Base-by-base conservation (phyloP, 2,797 vertebrate genomes). In the Picus viridis region DNA sequence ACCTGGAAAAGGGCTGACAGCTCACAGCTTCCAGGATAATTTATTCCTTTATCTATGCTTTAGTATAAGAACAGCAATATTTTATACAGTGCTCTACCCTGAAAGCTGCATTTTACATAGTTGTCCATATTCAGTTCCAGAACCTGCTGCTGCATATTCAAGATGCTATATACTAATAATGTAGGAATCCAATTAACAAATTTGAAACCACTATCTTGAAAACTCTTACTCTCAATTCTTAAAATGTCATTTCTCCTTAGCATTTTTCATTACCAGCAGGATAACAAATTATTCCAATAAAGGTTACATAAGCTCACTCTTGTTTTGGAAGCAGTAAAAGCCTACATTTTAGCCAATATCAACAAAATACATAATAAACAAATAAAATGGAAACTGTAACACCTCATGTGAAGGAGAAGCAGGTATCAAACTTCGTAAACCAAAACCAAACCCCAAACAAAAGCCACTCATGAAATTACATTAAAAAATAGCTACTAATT, bases 311-410 rank as follows among this genome's bases (percentile, higher is more conserved):
- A 32, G 3, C 18, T 83, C 12, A 53, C 4, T 49, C 49, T 51
- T n/a, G 12, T n/a, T 86, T 58, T 7, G 10, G 19, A 87, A 89
- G 22, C 3, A 3, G 2, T 34, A 83, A 68, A 65, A 71, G 3
- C 2, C 2, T 36, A 0, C 4, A 7, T 80, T n/a, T 32, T 27
- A 68, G 1, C 7, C 32, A 47, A 4, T 20, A 30, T 5, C 1
- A 23, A n/a, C 23, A 36, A 32, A n/a, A 56, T 6, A 49, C 11
- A 17, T 14, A 26, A 1, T 30, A 70, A 17, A 43, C 10, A 24
- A 17, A 11, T 49, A 65, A 84, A 86, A 65, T 16, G 49, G 20
- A 70, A 89, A 45, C 16, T 29, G 26, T 73, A 47, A 64, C 7
- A 67, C 24, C 56, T 39, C 8, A 12, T 7, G 1, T 53, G n/a